Base-by-base conservation (phyloP, 2,113 vertebrate genomes). In the Ardeotis arabs region DNA sequence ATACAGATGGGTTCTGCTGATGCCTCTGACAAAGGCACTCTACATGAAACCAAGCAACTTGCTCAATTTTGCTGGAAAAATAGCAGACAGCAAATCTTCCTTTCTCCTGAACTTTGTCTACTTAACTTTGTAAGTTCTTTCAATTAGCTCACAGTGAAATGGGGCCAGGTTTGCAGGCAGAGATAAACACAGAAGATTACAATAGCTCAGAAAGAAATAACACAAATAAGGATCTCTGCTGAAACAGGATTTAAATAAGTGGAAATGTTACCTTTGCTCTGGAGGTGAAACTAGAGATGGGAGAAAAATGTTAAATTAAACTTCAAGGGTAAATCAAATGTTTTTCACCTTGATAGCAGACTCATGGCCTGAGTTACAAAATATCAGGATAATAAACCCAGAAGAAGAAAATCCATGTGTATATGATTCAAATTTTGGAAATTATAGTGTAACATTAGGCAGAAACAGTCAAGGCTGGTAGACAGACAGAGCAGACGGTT, bases 181-280 rank as follows among this genome's bases (percentile, higher is more conserved):
- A 95, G 80, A 89, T 89, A 81, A 96, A 91, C 69, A 68, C 4
- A 14, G 27, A 75, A 96, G 84, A 89, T 93, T 89, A 75, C 62
- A 94, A 62, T 76, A 69, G 53, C n/a, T 77, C 28, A 79, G 83
- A 81, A 90, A 63, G 47, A 75, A 94, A 89, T 56, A 84, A 90
- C 55, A 94, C 60, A 93, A 96, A 89, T 82, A 92, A 89, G 41
- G 66, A 93, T 90, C 70, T 93, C 79, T 91, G 77, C 53, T 93
- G 90, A 92, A 87, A 45, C 18, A 82, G 53, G 76, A 84, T 88
- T 95, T 94, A 92, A 95, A 80, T 88, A 84, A 94, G 52, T 60
- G n/a, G 37, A 88, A 95, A 58, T 69, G 31, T 69, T 95, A 49
- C 39, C 78, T 4, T 75, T 87, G 60, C 73, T 94, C 74, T 91